Evolutionary conservation across 2,113 vertebrate species (phyloP).

Genomic region (Myotis davidii): DNA sequence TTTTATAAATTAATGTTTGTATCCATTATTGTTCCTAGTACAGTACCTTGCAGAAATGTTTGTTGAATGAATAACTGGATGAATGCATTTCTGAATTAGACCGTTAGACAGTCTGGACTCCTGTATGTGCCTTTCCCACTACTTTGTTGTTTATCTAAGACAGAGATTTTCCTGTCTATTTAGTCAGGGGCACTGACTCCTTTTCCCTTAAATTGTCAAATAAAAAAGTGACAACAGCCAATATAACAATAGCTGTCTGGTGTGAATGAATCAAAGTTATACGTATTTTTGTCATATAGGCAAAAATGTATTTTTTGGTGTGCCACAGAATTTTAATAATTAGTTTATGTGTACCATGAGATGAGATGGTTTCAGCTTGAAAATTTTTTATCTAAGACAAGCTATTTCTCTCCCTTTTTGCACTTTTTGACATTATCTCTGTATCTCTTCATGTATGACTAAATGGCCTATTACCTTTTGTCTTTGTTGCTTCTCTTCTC

Average conservation of each 20-base stretch:
- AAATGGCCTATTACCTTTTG: neutral
- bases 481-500: conserved; percentile 33
- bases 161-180: neutral
- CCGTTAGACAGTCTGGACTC: neutral
- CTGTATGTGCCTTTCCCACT: neutral
- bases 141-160: neutral
- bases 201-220: neutral
- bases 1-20: neutral
- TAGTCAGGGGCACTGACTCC: neutral
- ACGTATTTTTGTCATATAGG: neutral
- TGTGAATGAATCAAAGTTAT: neutral
- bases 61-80: neutral
- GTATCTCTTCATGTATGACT: neutral
- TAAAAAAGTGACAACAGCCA: neutral
- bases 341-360: neutral
- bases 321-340: neutral
- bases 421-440: neutral
- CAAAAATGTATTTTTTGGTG: neutral
- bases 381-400: neutral
- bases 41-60: neutral
- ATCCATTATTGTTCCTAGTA: neutral
- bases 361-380: neutral
- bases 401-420: neutral
- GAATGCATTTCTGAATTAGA: neutral
- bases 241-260: neutral